Evolutionary conservation across 2,888 invertebrate species (phyloP), one percentile per base, ranked within the genome.

Genomic region (Synergus itoensis): DNA sequence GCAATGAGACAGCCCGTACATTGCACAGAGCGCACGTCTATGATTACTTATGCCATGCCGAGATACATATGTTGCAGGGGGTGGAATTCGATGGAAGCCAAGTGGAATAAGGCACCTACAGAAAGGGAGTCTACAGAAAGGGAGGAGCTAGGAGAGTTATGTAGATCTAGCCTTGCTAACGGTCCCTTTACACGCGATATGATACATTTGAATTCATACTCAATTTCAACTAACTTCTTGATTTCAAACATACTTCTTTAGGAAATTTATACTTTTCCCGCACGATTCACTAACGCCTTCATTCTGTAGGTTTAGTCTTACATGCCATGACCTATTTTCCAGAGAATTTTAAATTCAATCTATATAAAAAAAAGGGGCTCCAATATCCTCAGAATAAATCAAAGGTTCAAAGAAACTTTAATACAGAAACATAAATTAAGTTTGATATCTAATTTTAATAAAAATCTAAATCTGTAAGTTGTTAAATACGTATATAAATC

Each of bases 161-260:
- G 89, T 88, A 90, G 89, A 88, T 91, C 87, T 83, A 82, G 85
- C 84, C 85, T 79, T 85, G 82, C 83, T 90, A 90, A 90, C 89
- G 87, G 86, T 87, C 86, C 86, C 84, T 89, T 87, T 85, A 88
- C 90, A 90, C 89, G 90, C 90, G 87, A 90, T 88, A 89, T 86
- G 87, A 85, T 87, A 86, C 85, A 90, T 90, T 89, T 87, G 86
- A 90, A 89, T 90, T 86, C 86, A 89, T 79, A 87, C 82, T 84
- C 80, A 84, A 81, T 87, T 84, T 82, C 82, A 84, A 86, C 86
- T 88, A 88, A 87, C 86, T 86, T 83, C 82, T 69, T 60, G 73
- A 73, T 73, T 73, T n/a, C n/a, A 73, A 53, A 36, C 18, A 28
- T 36, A 12, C 36, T 62, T 62, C 21, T 76, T 63, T 62, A 21